A percentile compares a stretch with the other conserved stretches of the same genome.
Evolutionary conservation across 1,140 invertebrate genomes (phyloP).

Genomic region (Heliconius hewitsoni): DNA sequence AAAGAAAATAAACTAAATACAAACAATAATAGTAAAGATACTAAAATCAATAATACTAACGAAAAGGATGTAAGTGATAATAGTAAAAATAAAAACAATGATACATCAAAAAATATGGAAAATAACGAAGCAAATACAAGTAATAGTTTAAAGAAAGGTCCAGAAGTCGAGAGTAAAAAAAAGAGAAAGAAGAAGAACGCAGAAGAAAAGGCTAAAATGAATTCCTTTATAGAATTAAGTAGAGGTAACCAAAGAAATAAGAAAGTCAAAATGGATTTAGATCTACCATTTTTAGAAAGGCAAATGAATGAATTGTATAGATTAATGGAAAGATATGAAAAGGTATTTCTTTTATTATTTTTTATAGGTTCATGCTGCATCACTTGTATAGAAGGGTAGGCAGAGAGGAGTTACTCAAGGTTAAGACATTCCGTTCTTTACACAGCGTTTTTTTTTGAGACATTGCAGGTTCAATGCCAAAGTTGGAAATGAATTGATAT

Average conservation of each 20-base stretch:
- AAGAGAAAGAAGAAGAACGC: slow-evolving; percentile 50
- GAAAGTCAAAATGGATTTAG: slow-evolving; percentile 40
- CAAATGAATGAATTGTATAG: slow-evolving; percentile 64
- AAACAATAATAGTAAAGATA: background rate
- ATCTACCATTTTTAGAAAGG: slow-evolving; percentile 56
- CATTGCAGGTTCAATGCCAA: background rate
- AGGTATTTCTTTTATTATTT: slow-evolving; percentile 38
- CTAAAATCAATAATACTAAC: background rate
- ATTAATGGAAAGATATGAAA: slow-evolving; percentile 60
- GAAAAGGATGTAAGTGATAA: background rate
- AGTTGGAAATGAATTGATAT: too few species aligned
- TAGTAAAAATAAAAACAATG: background rate
- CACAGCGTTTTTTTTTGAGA: too few species aligned
- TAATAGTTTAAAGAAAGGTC: background rate
- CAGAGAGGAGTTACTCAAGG: background rate
- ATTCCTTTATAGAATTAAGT: slow-evolving; percentile 57
- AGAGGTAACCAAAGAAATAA: slow-evolving; percentile 48
- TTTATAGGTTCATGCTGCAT: background rate
- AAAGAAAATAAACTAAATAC: background rate
- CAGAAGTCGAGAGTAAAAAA: slow-evolving; percentile 40
- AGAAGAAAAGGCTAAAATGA: slow-evolving; percentile 48
- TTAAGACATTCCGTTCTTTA: too few species aligned
- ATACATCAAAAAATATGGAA: background rate
- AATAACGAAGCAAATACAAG: slow-evolving; percentile 10
- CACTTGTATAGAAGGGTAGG: too few species aligned